Evolutionary conservation across 2,113 vertebrate genomes (phyloP).

Genomic region (Oncorhynchus clarkii): DNA sequence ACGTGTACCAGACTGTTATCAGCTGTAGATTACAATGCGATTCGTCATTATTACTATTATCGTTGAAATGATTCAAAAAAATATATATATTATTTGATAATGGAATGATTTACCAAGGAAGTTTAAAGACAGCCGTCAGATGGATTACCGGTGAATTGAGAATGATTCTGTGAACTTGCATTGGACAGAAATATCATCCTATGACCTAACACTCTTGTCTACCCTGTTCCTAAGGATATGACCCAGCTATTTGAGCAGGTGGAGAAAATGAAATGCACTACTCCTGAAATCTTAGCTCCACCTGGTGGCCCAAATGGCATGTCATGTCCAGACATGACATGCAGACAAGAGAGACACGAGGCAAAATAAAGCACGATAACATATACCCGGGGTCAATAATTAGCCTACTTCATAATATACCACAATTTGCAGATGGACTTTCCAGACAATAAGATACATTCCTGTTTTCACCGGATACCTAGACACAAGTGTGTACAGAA

Average conservation of each 20-base stretch:
- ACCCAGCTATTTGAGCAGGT: conserved; percentile 62
- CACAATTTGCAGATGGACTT: conserved; percentile 61
- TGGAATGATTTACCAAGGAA: conserved; percentile 36
- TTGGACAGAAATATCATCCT: conserved; percentile 53
- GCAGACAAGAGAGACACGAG: conserved; percentile 33
- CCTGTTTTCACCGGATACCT: conserved; percentile 57
- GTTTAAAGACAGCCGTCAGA: conserved; percentile 52
- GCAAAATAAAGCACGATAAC: conserved; percentile 23
- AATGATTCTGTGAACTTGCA: conserved; percentile 54
- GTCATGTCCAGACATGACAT: conserved; percentile 57
- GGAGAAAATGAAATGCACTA: conserved; percentile 63
- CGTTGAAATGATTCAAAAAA: conserved; percentile 31
- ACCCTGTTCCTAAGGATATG: conserved; percentile 54
- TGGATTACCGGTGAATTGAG: conserved; percentile 52
- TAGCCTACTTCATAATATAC: conserved; percentile 51
- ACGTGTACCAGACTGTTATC: conserved; percentile 75
- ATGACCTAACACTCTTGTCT: conserved; percentile 48
- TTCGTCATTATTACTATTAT: conserved; percentile 53
- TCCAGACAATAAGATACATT: conserved; percentile 70
- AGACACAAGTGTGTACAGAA: conserved; percentile 62
- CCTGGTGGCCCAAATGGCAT: conserved; percentile 60
- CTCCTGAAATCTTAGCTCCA: conserved; percentile 56
- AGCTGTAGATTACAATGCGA: conserved; percentile 56
- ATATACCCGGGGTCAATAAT: conserved; percentile 25
- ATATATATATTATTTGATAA: conserved; percentile 46